Base-by-base conservation (phyloP, 1,140 invertebrate genomes). In the Coenobita brevimanus region DNA sequence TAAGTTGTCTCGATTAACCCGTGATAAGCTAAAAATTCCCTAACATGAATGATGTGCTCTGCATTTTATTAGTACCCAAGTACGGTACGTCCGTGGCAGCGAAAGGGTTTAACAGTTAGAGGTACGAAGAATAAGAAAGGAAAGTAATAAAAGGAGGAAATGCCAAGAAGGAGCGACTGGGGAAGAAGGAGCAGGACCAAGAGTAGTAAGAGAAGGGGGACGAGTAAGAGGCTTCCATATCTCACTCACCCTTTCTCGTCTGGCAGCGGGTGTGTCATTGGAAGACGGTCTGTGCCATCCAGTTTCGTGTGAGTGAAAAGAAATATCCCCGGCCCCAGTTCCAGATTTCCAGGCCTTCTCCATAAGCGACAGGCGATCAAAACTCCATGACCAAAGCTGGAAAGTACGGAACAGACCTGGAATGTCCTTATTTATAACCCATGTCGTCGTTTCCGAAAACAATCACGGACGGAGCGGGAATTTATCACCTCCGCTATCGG, bases 401-500 rank as follows among this genome's bases (percentile, higher is more conserved):
- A 50, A 80, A 2, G 78, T 24, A 15, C 50, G 41, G 57, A 36
- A n/a, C 30, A 50, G 57, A 38, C 33, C 78, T 60, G 78, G 62
- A 80, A 80, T 80, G 78, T 62, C 24, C 24, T 30, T 17, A 80
- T 60, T 80, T 80, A 60, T 60, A 57, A 50, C 57, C 78, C 54
- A 62, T 57, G 57, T 80, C 62, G 78, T 57, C 30, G 62, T 80
- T 80, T 57, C 62, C 41, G 78, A 80, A 57, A 80, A 80, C 78
- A 60, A 80, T 80, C 78, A 80, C 41, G 57, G 78, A 50, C 33
- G 78, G 78, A 80, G 54, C 62, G 62, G 62, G 62, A 60, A 80
- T 80, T 80, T 80, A 80, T 80, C 78, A 57, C 27, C 38, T 57
- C 62, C 41, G 78, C 78, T 80, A 80, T 80, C 78, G 41, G 78